Evolutionary conservation across 2,797 vertebrate genomes (phyloP).

Genomic region (Diplodus puntazzo): DNA sequence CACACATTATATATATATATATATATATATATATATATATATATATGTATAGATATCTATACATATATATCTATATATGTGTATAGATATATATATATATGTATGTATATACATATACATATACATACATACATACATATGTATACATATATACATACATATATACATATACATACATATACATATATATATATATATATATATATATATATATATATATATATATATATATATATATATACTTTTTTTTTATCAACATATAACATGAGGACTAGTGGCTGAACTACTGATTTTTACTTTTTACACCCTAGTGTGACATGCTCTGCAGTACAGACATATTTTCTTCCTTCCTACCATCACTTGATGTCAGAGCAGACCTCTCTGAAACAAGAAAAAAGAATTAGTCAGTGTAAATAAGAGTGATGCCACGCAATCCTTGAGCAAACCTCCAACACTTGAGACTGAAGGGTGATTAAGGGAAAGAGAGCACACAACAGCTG

Average conservation of each 20-base stretch:
- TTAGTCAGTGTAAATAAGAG: conserved; percentile 25
- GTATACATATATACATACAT: too few relatives aligned
- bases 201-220: too few relatives aligned
- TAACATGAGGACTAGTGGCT: background rate
- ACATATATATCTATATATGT: too few relatives aligned
- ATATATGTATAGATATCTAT: too few relatives aligned
- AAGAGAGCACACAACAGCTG: conserved; percentile 39
- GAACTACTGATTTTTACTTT: background rate
- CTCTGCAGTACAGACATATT: background rate
- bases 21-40: too few relatives aligned
- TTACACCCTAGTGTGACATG: background rate
- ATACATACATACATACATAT: too few relatives aligned
- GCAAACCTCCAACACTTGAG: conserved; percentile 34
- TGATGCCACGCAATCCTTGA: conserved; percentile 20
- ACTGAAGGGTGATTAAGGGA: conserved; percentile 19
- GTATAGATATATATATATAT: too few relatives aligned
- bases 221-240: too few relatives aligned
- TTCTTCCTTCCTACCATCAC: conserved; percentile 63
- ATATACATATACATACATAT: too few relatives aligned
- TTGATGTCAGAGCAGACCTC: conserved; percentile 51
- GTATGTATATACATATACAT: too few relatives aligned
- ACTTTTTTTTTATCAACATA: background rate
- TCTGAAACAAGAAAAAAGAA: conserved; percentile 61
- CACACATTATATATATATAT: too few relatives aligned
- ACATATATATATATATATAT: too few relatives aligned